Evolutionary conservation across 2,797 vertebrate genomes (phyloP).

Genomic region (Rhynchotus rufescens): DNA sequence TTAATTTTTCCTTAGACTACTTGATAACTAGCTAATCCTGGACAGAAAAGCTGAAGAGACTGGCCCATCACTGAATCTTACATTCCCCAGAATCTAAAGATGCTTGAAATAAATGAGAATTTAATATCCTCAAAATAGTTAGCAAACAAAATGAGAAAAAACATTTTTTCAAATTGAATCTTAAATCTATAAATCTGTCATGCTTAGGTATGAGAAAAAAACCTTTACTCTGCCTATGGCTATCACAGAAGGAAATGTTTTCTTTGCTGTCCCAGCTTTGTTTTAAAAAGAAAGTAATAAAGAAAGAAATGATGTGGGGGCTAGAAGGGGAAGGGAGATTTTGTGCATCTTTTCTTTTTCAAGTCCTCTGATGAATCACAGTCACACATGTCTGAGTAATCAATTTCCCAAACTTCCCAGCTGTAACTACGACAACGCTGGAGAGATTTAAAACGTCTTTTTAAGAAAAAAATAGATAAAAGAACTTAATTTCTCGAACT

Average conservation of each 20-base stretch:
- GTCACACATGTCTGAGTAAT: conserved; percentile 78
- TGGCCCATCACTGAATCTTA: not conserved
- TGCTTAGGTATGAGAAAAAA: conserved; percentile 28
- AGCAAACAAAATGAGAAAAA: conserved; percentile 65
- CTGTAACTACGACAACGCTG: conserved; percentile 67
- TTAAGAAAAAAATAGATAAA: conserved; percentile 29
- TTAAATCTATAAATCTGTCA: conserved; percentile 34
- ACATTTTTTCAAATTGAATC: conserved; percentile 38
- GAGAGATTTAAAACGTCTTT: conserved; percentile 59
- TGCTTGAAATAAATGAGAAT: conserved; percentile 36
- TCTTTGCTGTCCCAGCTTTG: conserved; percentile 53
- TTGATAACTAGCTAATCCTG: not conserved
- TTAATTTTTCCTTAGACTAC: not conserved
- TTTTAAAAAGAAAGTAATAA: conserved; percentile 57
- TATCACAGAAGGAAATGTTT: conserved; percentile 53
- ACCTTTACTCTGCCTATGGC: conserved; percentile 36
- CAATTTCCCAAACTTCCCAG: conserved; percentile 64
- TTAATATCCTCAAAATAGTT: conserved; percentile 35
- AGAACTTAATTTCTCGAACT: not conserved
- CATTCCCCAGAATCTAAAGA: not conserved
- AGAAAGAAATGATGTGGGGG: conserved; percentile 33
- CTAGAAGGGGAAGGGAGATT: conserved; percentile 12
- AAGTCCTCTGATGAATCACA: conserved; percentile 65
- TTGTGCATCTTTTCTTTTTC: conserved; percentile 64
- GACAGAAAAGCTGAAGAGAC: not conserved